These are phyloP conservation scores for Neodontobutis hainanensis DNA, from an alignment of 2,113 vertebrate genomes.

Conservation along the genomic window DNA sequence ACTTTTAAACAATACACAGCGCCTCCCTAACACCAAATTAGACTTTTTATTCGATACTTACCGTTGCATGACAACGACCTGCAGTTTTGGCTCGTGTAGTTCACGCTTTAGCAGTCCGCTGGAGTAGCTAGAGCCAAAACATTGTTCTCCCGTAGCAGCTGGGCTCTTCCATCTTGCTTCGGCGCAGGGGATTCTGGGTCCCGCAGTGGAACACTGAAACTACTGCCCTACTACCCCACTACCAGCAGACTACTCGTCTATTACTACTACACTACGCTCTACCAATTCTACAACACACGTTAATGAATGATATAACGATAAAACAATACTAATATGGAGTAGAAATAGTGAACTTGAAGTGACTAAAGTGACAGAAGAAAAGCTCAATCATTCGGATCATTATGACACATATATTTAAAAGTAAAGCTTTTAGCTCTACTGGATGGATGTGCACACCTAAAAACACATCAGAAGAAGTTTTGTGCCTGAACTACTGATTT, in stretches of 20 bases:
- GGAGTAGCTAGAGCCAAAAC: conserved; percentile 77
- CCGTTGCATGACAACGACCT: conserved; percentile 77
- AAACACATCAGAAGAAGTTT: conserved; percentile 45
- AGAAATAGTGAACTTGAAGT: background rate
- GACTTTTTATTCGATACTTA: conserved; percentile 42
- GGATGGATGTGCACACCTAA: conserved; percentile 49
- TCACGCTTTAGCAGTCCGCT: conserved; percentile 52
- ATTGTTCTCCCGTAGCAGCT: conserved; percentile 82
- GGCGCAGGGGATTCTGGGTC: conserved; percentile 82
- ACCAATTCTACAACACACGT: no score
- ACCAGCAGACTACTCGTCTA: background rate
- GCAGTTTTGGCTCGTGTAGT: conserved; percentile 36
- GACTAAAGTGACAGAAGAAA: background rate
- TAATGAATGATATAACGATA: no score
- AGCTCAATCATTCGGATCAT: conserved; percentile 6
- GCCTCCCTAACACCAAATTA: background rate
- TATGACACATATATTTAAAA: conserved; percentile 20
- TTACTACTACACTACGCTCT: background rate
- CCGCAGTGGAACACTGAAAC: conserved; percentile 36
- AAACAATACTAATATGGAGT: no score
- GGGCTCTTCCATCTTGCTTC: conserved; percentile 82
- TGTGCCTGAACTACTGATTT: conserved; percentile 35
- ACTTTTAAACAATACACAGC: background rate
- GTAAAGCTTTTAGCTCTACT: conserved; percentile 25
- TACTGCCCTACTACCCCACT: conserved; percentile 11